phyloP scores from a whole-genome alignment of 2,888 invertebrate species.

The Drosophila demipolita region DNA sequence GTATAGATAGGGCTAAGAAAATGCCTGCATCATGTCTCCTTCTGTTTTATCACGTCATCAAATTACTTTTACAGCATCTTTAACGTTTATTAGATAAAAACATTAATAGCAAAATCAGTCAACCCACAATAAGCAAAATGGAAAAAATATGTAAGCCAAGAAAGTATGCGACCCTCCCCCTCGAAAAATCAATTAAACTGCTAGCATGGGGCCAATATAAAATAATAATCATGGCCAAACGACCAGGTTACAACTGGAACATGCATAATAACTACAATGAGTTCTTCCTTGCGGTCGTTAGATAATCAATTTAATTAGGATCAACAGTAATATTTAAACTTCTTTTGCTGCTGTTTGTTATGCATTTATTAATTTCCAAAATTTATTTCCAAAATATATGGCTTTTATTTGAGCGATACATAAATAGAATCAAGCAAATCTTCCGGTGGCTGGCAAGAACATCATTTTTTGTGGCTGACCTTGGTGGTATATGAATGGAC shows the following conservation, averaged over 20 bases:
- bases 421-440: no score
- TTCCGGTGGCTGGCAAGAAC: no score
- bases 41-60: neutral
- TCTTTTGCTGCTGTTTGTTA: neutral
- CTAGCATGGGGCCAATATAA: constrained; percentile 70
- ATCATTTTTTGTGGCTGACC: no score
- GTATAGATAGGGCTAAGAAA: neutral
- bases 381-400: no score
- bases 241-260: constrained; percentile 49
- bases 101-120: constrained; percentile 35
- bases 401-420: no score
- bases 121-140: constrained; percentile 30
- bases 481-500: no score
- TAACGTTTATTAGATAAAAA: constrained; percentile 65
- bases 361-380: no score
- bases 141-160: constrained; percentile 56
- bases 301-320: constrained; percentile 59
- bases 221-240: constrained; percentile 64
- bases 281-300: constrained; percentile 34
- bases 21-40: neutral
- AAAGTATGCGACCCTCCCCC: constrained; percentile 53
- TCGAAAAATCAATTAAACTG: constrained; percentile 58
- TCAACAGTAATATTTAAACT: constrained; percentile 36
- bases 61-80: constrained; percentile 2
- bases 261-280: constrained; percentile 40